phyloP scores from a whole-genome alignment of 1,140 invertebrate species.

The Idris sp. region DNA sequence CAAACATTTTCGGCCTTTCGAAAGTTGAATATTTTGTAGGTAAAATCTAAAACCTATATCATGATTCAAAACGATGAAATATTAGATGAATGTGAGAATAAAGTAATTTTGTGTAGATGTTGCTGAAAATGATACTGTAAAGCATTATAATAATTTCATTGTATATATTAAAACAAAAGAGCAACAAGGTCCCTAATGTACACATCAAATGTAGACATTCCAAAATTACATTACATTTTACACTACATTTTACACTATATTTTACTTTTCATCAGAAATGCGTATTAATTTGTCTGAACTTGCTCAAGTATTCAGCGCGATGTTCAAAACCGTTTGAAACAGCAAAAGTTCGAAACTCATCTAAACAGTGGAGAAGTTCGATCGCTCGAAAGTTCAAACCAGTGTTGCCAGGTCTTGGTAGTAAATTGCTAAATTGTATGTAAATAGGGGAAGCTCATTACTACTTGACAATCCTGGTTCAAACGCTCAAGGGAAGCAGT shows the following conservation, averaged over 20 bases:
- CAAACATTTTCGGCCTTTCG: too few relatives aligned
- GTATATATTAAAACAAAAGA: too few relatives aligned
- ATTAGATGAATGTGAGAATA: too few relatives aligned
- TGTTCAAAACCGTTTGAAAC: conserved; percentile 54
- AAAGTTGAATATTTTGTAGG: too few relatives aligned
- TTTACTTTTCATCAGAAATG: conserved; percentile 30
- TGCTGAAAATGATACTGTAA: too few relatives aligned
- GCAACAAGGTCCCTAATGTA: too few relatives aligned
- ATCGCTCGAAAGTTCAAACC: conserved; percentile 54
- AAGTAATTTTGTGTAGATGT: too few relatives aligned
- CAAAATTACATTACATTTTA: conserved; percentile 3
- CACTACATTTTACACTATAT: conserved; percentile 9
- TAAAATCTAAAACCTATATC: too few relatives aligned
- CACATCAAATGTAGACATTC: too few relatives aligned
- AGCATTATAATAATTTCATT: too few relatives aligned
- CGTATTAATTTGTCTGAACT: conserved; percentile 51
- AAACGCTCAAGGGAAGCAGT: conserved; percentile 52
- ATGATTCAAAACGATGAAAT: too few relatives aligned
- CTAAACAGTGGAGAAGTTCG: conserved; percentile 53
- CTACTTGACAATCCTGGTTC: conserved; percentile 60
- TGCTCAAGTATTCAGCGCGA: conserved; percentile 45
- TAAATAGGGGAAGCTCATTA: conserved; percentile 63
- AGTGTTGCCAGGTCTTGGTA: conserved; percentile 48
- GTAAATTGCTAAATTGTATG: conserved; percentile 61
- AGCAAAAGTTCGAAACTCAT: conserved; percentile 54